Evolutionary conservation across 2,113 vertebrate species (phyloP), one percentile per base, ranked within the genome.

Genomic region (Leiothrix lutea): DNA sequence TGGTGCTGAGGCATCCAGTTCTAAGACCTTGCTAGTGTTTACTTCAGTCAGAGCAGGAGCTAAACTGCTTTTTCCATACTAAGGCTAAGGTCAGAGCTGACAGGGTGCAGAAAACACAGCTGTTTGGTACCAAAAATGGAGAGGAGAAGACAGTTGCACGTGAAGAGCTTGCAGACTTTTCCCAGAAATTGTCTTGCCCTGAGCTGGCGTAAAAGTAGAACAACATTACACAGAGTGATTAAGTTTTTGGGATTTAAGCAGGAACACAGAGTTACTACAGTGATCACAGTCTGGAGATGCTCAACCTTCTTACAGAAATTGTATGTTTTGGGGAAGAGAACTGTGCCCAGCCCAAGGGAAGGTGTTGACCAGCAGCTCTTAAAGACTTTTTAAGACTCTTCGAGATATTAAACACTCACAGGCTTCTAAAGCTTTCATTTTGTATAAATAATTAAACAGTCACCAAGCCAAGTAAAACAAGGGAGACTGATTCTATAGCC

Each of bases 381-480:
- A 62, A 74, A 94, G 44, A 77, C 38, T 77, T 94, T 48, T 67
- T 3, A 91, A 89, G 70, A 82, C 57, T 79, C 91, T 82, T 62
- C 78, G 84, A 83, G 25, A 40, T 70, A 83, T 73, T 88, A 77
- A 86, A 83, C 38, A 54, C 70, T 75, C 61, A 60, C 56, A 90
- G 40, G 17, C 65, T 90, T 96, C 42, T 86, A 88, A 93, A 86
- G 80, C 70, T 92, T 94, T 94, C 25, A 17, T 82, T 94, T 86
- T 86, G 56, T 80, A 62, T 86, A 95, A 96, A 96, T 90, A 96
- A 86, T 94, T 90, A 92, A 94, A 88, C 53, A 93, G 44, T 67
- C 85, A 88, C 56, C 60, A 90, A 80, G 86, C 75, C 86, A 96
- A 94, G 84, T 86, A 93, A 92, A 96, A 75, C 91, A 95, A 86